Base-by-base conservation (phyloP, 2,888 invertebrate genomes). In the Charanyca ferruginea region DNA sequence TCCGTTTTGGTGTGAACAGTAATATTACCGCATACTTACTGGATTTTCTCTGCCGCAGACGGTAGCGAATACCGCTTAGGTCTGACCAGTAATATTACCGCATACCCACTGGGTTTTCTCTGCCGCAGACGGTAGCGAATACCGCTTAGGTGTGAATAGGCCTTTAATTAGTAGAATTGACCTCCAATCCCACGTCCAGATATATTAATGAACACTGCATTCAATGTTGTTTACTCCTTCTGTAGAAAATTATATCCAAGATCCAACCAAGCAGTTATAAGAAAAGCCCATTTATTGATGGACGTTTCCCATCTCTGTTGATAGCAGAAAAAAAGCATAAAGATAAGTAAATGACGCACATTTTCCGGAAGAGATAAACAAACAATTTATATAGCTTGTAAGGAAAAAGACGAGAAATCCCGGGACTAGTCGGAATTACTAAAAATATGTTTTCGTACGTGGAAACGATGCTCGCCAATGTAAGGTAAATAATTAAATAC, bases 371-470 rank as follows among this genome's bases (percentile, higher is more conserved):
- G 48, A 42, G 51, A 52, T 64, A 80, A 77, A 80, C 72, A 77
- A 70, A 69, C 57, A 63, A 53, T 53, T 58, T 47, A 57, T 41
- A 47, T 16, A 63, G 49, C 41, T 59, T n/a, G 59, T 54, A 55
- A 74, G 76, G 78, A 76, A 80, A 73, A 81, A 13, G 59, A 44
- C 9, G 57, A 73, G 73, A 58, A 73, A 78, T 81, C 64, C 25
- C 20, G 32, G 49, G 35, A 7, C 28, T 78, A 60, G 59, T 60
- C 52, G 65, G 79, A 81, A 81, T 68, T 42, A 72, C 83, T 80
- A 78, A 78, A 83, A 83, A 81, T 83, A 81, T 78, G 65, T 63
- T 62, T 68, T 73, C 55, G 13, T 78, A 80, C 81, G 73, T 32
- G 59, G 71, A 81, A 80, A 62, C 60, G 61, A 64, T 55, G 58